These are phyloP conservation scores for Pollenia griseotomentosa DNA, from an alignment of 2,888 invertebrate species.

Conservation along the genomic window DNA sequence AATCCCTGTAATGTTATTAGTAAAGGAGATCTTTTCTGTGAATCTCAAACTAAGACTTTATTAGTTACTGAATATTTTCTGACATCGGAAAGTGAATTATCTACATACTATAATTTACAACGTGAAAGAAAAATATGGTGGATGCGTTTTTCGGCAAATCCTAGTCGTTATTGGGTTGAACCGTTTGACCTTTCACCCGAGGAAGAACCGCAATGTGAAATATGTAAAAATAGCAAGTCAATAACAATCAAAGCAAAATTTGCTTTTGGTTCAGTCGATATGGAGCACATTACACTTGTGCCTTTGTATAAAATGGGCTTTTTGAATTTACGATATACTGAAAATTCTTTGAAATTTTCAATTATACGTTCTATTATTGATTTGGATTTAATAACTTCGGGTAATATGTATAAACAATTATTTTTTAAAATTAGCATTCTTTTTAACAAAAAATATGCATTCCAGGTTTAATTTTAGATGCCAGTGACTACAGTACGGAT, in stretches of 20 bases:
- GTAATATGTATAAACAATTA: conserved; percentile 72
- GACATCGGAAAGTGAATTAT: conserved; percentile 84
- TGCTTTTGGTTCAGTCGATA: conserved; percentile 86
- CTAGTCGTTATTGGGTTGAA: conserved; percentile 87
- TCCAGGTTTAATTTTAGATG: conserved; percentile 84
- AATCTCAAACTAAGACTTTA: conserved; percentile 62
- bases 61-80: conserved; percentile 80
- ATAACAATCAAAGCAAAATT: conserved; percentile 89
- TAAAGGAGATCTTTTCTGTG: conserved; percentile 6
- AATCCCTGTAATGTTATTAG: conserved; percentile 11
- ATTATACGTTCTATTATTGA: conserved; percentile 81
- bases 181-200: conserved; percentile 77
- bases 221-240: conserved; percentile 75
- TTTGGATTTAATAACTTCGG: conserved; percentile 79
- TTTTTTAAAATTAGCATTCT: background rate
- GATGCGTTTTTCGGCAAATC: conserved; percentile 91
- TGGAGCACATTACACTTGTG: conserved; percentile 87
- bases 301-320: conserved; percentile 76
- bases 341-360: conserved; percentile 74
- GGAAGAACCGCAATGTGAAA: background rate
- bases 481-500: conserved; percentile 82
- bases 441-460: background rate
- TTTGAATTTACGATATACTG: conserved; percentile 74
- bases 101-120: conserved; percentile 90
- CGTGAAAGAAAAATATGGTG: conserved; percentile 93